Conservation (phyloP, 2,888 invertebrate genomes). For the Dolomedes plantarius region DNA sequence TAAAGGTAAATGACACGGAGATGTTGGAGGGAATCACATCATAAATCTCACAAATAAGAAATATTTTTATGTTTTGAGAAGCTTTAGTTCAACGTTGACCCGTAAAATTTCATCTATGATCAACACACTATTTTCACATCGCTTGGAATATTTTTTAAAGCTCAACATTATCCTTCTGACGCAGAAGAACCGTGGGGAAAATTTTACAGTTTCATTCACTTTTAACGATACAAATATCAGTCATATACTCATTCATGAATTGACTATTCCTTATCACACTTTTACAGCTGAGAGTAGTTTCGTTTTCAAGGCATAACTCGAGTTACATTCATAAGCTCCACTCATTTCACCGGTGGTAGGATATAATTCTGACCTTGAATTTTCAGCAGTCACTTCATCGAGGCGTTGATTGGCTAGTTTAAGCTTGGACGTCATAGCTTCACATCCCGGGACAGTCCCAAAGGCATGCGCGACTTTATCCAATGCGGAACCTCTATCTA, state of each 20-base stretch:
- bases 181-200: neutral
- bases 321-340: neutral
- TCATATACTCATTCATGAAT: too few species aligned
- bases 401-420: neutral
- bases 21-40: conserved; percentile 7
- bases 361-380: conserved; percentile 3
- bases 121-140: neutral
- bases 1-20: conserved; percentile 10
- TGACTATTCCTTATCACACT: too few species aligned
- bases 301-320: neutral
- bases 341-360: neutral
- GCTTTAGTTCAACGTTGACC: neutral
- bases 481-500: neutral
- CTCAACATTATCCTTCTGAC: neutral
- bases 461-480: neutral
- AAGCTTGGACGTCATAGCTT: neutral
- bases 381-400: neutral
- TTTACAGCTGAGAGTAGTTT: neutral
- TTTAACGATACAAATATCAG: too few species aligned
- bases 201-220: neutral
- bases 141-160: neutral
- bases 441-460: neutral
- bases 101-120: neutral
- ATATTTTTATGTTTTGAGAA: neutral
- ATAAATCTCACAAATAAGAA: neutral